phyloP scores from a whole-genome alignment of 2,888 invertebrate genomes.

The Eupithecia abbreviata region DNA sequence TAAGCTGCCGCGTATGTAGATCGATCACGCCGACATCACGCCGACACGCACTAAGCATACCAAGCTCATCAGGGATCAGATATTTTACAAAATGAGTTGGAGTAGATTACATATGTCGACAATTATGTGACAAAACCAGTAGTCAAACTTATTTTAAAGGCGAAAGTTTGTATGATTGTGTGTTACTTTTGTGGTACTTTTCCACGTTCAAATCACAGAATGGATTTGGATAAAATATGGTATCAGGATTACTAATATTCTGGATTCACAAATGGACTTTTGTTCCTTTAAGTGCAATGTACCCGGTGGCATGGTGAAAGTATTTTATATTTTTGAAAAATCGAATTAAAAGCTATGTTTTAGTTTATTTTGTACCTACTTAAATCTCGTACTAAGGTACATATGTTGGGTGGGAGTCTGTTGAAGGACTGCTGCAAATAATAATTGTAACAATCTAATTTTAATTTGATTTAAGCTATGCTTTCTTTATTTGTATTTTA shows the following conservation, averaged over 20 bases:
- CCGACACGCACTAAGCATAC: too few species aligned
- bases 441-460: too few species aligned
- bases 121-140: not conserved
- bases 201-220: not conserved
- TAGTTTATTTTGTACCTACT: too few species aligned
- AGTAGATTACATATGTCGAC: not conserved
- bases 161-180: not conserved
- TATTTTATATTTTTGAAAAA: too few species aligned
- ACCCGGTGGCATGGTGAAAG: not conserved
- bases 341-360: too few species aligned
- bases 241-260: not conserved
- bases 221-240: not conserved
- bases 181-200: not conserved
- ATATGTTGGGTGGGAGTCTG: too few species aligned
- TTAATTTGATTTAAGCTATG: too few species aligned
- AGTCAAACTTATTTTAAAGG: not conserved
- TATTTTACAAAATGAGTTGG: slow-evolving; percentile 3
- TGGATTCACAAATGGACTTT: not conserved
- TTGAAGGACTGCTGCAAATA: too few species aligned
- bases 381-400: too few species aligned
- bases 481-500: too few species aligned
- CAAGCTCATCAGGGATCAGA: not conserved
- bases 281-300: not conserved
- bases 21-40: slow-evolving; percentile 36
- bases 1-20: slow-evolving; percentile 36